Conservation (phyloP, 1,140 invertebrate species). For the Stegodyphus mimosarum region DNA sequence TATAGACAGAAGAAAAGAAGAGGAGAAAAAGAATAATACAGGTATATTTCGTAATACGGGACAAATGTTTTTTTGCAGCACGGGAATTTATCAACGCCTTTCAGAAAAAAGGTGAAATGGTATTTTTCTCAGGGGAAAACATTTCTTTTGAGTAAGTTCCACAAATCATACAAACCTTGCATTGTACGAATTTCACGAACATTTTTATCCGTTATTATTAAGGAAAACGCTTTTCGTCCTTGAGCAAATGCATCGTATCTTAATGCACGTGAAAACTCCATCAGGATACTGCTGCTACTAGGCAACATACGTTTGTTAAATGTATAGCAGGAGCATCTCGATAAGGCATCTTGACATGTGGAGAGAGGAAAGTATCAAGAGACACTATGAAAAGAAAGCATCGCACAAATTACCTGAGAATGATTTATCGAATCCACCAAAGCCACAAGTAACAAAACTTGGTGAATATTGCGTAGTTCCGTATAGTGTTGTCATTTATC, state of each 20-base stretch:
- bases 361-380: constrained; percentile 22
- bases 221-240: no score
- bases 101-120: no score
- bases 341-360: constrained; percentile 14
- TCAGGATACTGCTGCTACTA: not conserved
- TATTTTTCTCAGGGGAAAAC: no score
- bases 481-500: constrained; percentile 36
- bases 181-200: no score
- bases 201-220: no score
- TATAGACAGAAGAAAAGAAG: no score
- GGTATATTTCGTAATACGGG: no score
- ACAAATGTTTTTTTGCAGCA: no score
- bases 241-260: not conserved
- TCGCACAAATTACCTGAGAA: constrained; percentile 33
- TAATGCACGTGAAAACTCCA: constrained; percentile 22
- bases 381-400: constrained; percentile 29
- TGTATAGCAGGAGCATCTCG: constrained; percentile 17
- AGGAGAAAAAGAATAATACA: no score
- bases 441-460: constrained; percentile 8
- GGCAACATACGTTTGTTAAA: constrained; percentile 11
- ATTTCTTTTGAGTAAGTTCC: no score
- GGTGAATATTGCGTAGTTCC: constrained; percentile 11
- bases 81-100: no score
- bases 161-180: no score
- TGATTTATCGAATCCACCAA: constrained; percentile 31